Evolutionary conservation across 2,888 invertebrate species (phyloP), one percentile per base, ranked within the genome.

Genomic region (Sphinx pinastri): DNA sequence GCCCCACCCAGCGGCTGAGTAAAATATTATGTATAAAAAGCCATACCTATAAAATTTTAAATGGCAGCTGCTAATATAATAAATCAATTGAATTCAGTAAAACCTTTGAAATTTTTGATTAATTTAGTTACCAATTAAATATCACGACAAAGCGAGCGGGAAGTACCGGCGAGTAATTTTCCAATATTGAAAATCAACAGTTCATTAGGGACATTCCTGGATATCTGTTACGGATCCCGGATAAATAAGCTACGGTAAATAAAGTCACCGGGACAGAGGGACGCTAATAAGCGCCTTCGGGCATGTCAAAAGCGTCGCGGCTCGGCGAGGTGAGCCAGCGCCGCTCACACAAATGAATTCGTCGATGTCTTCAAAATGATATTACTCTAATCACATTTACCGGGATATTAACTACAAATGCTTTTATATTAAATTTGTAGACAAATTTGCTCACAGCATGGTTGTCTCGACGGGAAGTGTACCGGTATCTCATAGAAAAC

Each of bases 171-270:
- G 49, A 63, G 10, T 63, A 45, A 47, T 63, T 63, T 16, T 16
- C 47, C 19, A 19, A 63, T 63, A 63, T 63, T 19, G 63, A 63
- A 68, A 68, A 68, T 68, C 68, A 68, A 71, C 71, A 69, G 72
- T 74, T 75, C 70, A 75, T 75, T 75, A 74, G 57, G 63, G 58
- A 68, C 71, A 75, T 75, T 74, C 74, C 57, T 71, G 66, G 68
- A 58, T 72, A 73, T 71, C 68, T 31, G 67, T 60, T 68, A 67
- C 58, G 66, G 38, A 66, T 47, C 13, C 5, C 47, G 19, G 51
- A 67, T 67, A 70, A 67, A 70, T 58, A 59, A 68, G 58, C 31
- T 52, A 49, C 38, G 38, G 67, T 67, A 70, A 67, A 70, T 66
- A 70, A 31, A 51, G 47, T 70, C 57, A 16, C 57, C 47, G 51